Evolutionary conservation across 2,797 vertebrate genomes (phyloP).

Genomic region (Melopsittacus undulatus): DNA sequence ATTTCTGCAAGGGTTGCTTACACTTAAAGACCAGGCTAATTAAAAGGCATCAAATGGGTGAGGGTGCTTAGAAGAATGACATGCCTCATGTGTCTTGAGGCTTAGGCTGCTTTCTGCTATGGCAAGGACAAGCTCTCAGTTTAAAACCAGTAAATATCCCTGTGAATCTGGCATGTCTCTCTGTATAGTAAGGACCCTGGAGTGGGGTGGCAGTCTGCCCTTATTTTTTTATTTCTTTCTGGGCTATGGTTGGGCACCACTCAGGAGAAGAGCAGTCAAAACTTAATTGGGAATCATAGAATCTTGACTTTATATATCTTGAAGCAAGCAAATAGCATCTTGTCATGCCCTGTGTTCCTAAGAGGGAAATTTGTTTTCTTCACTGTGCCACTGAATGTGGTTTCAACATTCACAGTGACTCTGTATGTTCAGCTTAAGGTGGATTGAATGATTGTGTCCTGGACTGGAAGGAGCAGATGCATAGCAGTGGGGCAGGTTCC

Average conservation of each 20-base stretch:
- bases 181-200: not conserved
- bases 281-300: not conserved
- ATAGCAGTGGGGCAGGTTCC: not conserved
- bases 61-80: not conserved
- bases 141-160: not conserved
- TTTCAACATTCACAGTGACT: not conserved
- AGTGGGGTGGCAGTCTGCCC: not conserved
- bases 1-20: not conserved
- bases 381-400: not conserved
- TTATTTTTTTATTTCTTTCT: not conserved
- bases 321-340: not conserved
- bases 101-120: not conserved
- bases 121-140: not conserved
- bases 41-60: not conserved
- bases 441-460: not conserved
- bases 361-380: not conserved
- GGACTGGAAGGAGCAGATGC: not conserved
- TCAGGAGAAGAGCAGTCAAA: not conserved
- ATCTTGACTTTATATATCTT: not conserved
- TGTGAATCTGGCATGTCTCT: not conserved
- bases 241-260: not conserved
- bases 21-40: not conserved
- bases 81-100: not conserved
- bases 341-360: no score
- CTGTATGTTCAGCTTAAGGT: not conserved